Evolutionary conservation across 2,888 invertebrate species (phyloP).

Genomic region (Phragmatobia fuliginosa): DNA sequence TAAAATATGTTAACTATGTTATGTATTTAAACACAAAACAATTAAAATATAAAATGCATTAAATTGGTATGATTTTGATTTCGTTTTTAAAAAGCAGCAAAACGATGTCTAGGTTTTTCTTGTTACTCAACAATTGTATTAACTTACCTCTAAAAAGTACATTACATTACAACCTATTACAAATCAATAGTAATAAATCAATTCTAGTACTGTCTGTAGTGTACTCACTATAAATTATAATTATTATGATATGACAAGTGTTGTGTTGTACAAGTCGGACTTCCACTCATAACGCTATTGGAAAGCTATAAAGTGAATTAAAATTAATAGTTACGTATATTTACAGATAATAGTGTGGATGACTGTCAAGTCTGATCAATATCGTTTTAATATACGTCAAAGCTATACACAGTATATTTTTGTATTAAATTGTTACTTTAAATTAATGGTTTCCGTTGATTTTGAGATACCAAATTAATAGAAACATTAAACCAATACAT

Average conservation of each 20-base stretch:
- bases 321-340: background rate
- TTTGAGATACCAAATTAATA: too few species aligned
- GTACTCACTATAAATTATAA: background rate
- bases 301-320: background rate
- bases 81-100: too few species aligned
- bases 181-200: background rate
- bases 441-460: too few species aligned
- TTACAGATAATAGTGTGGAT: background rate
- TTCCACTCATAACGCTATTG: background rate
- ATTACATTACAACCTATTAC: too few species aligned
- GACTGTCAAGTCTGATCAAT: too few species aligned
- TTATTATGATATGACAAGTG: background rate
- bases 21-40: background rate
- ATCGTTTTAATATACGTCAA: background rate
- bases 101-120: too few species aligned
- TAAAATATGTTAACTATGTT: background rate
- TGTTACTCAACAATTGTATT: too few species aligned
- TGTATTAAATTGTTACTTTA: too few species aligned
- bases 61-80: too few species aligned
- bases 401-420: background rate
- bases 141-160: too few species aligned
- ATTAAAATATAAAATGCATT: background rate
- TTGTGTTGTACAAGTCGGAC: background rate
- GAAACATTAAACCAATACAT: too few species aligned
- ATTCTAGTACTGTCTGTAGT: background rate